These are phyloP conservation scores for Leptinotarsa haldemani DNA, from an alignment of 2,888 invertebrate genomes.

Conservation along the genomic window DNA sequence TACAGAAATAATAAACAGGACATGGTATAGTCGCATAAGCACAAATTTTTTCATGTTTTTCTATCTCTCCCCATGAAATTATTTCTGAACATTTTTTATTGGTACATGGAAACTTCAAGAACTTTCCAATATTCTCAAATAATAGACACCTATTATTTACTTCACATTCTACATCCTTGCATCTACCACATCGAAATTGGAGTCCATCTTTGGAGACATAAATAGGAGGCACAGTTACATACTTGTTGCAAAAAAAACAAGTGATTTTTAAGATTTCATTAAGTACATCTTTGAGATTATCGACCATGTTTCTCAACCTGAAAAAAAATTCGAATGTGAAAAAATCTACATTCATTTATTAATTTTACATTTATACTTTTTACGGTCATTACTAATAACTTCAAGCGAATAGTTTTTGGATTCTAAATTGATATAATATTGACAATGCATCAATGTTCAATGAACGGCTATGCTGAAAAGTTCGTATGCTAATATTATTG, in stretches of 20 bases:
- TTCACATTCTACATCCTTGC: constrained; percentile 26
- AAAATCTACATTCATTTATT: too few species aligned
- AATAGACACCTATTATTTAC: constrained; percentile 38
- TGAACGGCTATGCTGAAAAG: too few species aligned
- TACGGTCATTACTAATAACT: too few species aligned
- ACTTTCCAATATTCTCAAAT: constrained; percentile 45
- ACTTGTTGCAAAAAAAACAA: constrained; percentile 41
- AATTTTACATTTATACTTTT: too few species aligned
- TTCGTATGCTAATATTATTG: too few species aligned
- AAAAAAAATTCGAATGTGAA: too few species aligned
- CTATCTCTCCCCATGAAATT: constrained; percentile 34
- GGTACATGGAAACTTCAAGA: constrained; percentile 45
- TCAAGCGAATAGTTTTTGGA: too few species aligned
- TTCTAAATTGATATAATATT: too few species aligned
- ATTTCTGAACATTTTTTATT: constrained; percentile 35
- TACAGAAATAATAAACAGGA: constrained; percentile 6
- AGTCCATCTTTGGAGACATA: constrained; percentile 27
- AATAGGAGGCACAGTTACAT: constrained; percentile 41
- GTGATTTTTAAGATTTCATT: constrained; percentile 13
- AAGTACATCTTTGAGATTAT: neutral
- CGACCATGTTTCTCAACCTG: neutral
- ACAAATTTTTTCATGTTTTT: constrained; percentile 38
- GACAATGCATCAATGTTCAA: too few species aligned
- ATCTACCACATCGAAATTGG: constrained; percentile 41
- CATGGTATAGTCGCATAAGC: constrained; percentile 32